A percentile compares a stretch with the other conserved stretches of the same genome.
Conservation (phyloP, 2,113 vertebrate species). For the Catharus bicknelli region DNA sequence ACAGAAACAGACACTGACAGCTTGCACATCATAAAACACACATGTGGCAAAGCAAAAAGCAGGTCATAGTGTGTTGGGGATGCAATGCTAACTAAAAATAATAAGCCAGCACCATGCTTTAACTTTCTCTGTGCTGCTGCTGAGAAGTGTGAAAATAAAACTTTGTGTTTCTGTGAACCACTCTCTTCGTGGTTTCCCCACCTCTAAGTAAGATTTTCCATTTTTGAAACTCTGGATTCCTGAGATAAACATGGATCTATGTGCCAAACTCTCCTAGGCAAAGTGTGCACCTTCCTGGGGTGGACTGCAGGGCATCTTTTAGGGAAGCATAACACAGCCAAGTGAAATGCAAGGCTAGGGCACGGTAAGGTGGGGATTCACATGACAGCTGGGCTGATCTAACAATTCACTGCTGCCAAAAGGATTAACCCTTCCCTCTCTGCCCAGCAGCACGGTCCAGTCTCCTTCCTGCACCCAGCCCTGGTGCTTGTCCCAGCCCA, state of each 20-base stretch:
- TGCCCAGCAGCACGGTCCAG: not conserved
- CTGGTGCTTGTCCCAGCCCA: not conserved
- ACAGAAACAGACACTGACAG: not conserved
- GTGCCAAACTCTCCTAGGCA: not conserved
- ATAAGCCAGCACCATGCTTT: not conserved
- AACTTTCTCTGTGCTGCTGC: not conserved
- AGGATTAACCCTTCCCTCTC: not conserved
- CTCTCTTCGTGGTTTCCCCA: not conserved
- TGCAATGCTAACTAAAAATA: conserved; percentile 1
- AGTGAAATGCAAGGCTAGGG: not conserved
- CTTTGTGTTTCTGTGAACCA: not conserved
- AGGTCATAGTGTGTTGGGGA: not conserved
- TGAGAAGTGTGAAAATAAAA: not conserved
- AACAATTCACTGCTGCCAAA: not conserved
- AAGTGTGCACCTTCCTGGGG: not conserved
- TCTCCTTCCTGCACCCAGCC: not conserved
- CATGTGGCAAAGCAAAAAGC: not conserved
- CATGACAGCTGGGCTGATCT: not conserved
- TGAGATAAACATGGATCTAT: fast-evolving
- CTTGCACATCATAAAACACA: not conserved
- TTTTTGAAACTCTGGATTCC: not conserved
- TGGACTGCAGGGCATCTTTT: not conserved
- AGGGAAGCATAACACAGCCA: fast-evolving
- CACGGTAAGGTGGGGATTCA: not conserved
- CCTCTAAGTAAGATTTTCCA: not conserved